A percentile compares a stretch with the other conserved stretches of the same genome.
These are phyloP conservation scores for Calameuta filiformis DNA, from an alignment of 2,888 invertebrate genomes.

Conservation along the genomic window DNA sequence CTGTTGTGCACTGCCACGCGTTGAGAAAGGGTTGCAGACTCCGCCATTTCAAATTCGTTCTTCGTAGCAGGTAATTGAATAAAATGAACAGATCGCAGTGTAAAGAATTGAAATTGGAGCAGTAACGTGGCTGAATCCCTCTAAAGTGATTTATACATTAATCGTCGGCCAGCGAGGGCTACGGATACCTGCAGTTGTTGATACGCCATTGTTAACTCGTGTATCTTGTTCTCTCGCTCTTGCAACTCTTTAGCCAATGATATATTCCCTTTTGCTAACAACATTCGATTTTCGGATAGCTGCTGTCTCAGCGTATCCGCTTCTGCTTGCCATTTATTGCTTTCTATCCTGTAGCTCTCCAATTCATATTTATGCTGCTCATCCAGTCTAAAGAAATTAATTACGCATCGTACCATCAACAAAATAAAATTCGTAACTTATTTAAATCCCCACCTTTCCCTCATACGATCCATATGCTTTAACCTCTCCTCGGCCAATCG, in stretches of 20 bases:
- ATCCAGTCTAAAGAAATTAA: slow-evolving; percentile 66
- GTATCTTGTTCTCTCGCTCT: slow-evolving; percentile 67
- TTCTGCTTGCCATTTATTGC: slow-evolving; percentile 73
- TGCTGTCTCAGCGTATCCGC: slow-evolving; percentile 64
- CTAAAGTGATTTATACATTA: not conserved
- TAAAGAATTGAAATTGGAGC: not conserved
- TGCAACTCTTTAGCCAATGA: slow-evolving; percentile 61
- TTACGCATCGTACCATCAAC: not conserved
- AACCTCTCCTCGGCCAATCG: slow-evolving; percentile 75
- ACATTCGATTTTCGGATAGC: slow-evolving; percentile 62
- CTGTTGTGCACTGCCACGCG: slow-evolving; percentile 26
- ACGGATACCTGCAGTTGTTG: slow-evolving; percentile 60
- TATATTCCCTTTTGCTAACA: slow-evolving; percentile 58
- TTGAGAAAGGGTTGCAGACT: slow-evolving; percentile 38
- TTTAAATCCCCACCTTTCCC: slow-evolving; percentile 60
- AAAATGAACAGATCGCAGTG: not conserved
- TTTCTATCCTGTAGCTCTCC: slow-evolving; percentile 73
- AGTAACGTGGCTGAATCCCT: not conserved
- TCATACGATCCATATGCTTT: slow-evolving; percentile 73
- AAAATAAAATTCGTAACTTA: not conserved
- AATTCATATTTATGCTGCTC: slow-evolving; percentile 74
- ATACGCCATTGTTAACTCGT: slow-evolving; percentile 63
- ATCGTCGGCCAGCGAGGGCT: not conserved
- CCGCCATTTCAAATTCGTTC: slow-evolving; percentile 53
- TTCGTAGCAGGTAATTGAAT: not conserved